Conservation (phyloP, 2,797 vertebrate species). For the Tympanoctomys barrerae region DNA sequence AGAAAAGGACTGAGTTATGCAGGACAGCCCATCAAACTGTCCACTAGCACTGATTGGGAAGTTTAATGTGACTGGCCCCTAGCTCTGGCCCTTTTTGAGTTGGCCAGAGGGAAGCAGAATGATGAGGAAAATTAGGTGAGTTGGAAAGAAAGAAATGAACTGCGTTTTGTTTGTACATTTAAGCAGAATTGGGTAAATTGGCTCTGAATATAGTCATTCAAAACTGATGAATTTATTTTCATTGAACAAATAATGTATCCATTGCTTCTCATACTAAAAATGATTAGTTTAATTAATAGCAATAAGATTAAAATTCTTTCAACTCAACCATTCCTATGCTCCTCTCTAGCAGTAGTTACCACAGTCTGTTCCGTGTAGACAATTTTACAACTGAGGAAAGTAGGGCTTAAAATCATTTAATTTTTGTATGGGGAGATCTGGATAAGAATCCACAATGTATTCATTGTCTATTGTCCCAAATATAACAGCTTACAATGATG, state of each 20-base stretch:
- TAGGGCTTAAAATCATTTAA: not conserved
- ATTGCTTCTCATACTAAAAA: conserved; percentile 11
- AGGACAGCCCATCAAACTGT: not conserved
- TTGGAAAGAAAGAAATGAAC: not conserved
- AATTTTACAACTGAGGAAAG: not conserved
- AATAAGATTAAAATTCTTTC: not conserved
- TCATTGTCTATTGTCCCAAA: not conserved
- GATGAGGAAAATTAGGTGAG: not conserved
- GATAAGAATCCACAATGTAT: not conserved
- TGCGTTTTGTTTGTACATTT: not conserved
- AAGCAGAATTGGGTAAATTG: not conserved
- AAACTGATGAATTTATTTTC: not conserved
- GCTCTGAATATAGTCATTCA: not conserved
- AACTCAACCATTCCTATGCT: not conserved
- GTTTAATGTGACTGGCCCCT: not conserved
- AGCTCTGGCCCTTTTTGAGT: not conserved
- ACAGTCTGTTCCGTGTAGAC: not conserved
- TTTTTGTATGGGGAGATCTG: not conserved
- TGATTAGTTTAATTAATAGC: not conserved
- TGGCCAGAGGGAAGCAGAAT: not conserved
- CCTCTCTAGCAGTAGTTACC: too few species aligned
- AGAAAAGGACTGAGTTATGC: not conserved
- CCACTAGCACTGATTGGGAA: not conserved
- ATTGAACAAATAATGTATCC: not conserved
- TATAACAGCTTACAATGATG: not conserved